phyloP scores from a whole-genome alignment of 1,140 invertebrate species.

The Trypoxylus dichotomus region DNA sequence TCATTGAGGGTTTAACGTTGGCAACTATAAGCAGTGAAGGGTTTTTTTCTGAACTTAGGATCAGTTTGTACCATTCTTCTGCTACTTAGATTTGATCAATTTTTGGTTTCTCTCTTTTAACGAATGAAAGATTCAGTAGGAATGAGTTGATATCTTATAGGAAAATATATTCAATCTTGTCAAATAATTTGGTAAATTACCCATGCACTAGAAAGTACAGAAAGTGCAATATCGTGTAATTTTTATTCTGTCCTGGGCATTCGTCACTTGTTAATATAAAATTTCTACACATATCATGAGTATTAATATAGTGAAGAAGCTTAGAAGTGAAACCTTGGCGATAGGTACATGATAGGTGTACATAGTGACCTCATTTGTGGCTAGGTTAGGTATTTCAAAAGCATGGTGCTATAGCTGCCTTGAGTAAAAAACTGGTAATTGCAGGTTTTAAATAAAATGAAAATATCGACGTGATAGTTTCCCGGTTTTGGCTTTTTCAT shows the following conservation, averaged over 20 bases:
- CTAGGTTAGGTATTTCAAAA: conserved; percentile 7
- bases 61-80: too few species aligned
- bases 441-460: conserved; percentile 31
- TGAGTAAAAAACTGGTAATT: conserved; percentile 26
- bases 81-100: too few species aligned
- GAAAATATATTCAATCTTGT: too few species aligned
- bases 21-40: too few species aligned
- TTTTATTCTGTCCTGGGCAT: conserved; percentile 29
- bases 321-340: not conserved
- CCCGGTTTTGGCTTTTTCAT: not conserved
- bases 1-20: too few species aligned
- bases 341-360: not conserved
- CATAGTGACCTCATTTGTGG: not conserved
- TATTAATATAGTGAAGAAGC: conserved; percentile 20
- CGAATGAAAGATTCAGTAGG: too few species aligned
- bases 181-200: too few species aligned
- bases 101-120: too few species aligned
- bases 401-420: conserved; percentile 29
- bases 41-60: too few species aligned
- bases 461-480: conserved; percentile 1
- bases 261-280: conserved; percentile 25
- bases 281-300: not conserved
- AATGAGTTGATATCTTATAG: too few species aligned
- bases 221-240: conserved; percentile 28
- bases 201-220: not conserved